Evolutionary conservation across 2,113 vertebrate species (phyloP), one percentile per base, ranked within the genome.

Genomic region (Clupea harengus): DNA sequence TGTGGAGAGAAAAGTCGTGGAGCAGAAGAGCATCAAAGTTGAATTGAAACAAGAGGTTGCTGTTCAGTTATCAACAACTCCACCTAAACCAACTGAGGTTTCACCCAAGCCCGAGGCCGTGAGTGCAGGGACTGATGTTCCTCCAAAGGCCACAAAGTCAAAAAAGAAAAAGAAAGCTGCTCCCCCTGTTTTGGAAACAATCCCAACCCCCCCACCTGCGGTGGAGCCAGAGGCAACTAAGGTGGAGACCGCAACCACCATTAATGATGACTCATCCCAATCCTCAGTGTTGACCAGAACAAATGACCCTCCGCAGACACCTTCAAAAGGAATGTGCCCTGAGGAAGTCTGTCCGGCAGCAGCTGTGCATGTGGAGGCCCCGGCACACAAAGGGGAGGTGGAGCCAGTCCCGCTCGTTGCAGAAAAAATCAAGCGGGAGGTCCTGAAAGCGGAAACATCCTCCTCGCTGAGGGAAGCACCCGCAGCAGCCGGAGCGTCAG

Each of bases 381-480:
- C 89, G 6, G 86, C 87, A 94, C 90, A 95, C 95, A 95, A 95
- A 96, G 89, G 89, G 90, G 93, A 92, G 95, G 95, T 89, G 95
- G 95, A 95, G 95, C 91, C 92, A 91, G 78, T 81, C 0, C 86
- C 47, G 89, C 88, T 89, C 91, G 89, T 9, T 86, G 89, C 91
- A 89, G 92, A 92, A 94, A 96, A 95, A 93, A 90, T 92, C 88
- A 91, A 94, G 93, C 94, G 87, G 94, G 94, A 94, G 93, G 93
- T 92, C 94, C 93, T 89, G 86, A 92, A 94, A 94, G 86, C 89
- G 92, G 91, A 94, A 94, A 94, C 94, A 93, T 94, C 92, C 92
- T 94, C 91, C 91, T 91, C 90, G 86, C 91, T 64, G 89, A 93
- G 89, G 91, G 93, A 94, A 94, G 93, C 93, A 90, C 93, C 91